phyloP scores from a whole-genome alignment of 1,140 invertebrate species.

The Wiebesia pumilae region DNA sequence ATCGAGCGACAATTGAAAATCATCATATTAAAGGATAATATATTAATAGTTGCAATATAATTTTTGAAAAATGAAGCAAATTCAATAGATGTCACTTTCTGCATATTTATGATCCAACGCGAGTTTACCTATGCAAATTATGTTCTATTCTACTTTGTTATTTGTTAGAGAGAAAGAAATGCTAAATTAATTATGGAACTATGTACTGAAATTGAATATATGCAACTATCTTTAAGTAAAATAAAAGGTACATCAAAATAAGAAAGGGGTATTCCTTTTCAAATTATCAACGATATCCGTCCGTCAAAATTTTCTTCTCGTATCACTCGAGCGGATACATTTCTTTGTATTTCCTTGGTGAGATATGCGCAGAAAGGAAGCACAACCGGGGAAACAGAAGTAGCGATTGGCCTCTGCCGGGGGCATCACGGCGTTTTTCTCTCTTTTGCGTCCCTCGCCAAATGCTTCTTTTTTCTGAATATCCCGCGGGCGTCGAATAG shows the following conservation, averaged over 20 bases:
- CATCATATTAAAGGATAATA: too few species aligned
- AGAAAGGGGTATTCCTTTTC: background rate
- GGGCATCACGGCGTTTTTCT: background rate
- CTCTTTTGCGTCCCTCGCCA: background rate
- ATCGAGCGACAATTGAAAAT: too few species aligned
- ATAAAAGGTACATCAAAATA: background rate
- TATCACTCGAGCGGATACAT: background rate
- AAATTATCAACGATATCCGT: background rate
- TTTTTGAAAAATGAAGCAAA: too few species aligned
- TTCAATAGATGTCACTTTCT: too few species aligned
- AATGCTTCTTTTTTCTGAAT: background rate
- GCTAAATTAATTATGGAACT: background rate
- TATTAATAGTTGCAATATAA: too few species aligned
- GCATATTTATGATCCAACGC: too few species aligned
- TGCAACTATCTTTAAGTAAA: background rate
- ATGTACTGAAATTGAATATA: background rate
- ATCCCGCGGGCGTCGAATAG: conserved; percentile 39
- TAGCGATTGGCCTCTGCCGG: background rate
- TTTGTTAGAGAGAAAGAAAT: background rate
- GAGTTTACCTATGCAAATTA: background rate
- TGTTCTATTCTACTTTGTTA: background rate
- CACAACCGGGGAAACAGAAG: background rate
- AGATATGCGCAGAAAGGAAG: background rate
- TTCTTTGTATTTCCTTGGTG: conserved; percentile 22
- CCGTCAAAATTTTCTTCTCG: background rate